Conservation (phyloP, 2,797 vertebrate species). For the Scolopax rusticola region DNA sequence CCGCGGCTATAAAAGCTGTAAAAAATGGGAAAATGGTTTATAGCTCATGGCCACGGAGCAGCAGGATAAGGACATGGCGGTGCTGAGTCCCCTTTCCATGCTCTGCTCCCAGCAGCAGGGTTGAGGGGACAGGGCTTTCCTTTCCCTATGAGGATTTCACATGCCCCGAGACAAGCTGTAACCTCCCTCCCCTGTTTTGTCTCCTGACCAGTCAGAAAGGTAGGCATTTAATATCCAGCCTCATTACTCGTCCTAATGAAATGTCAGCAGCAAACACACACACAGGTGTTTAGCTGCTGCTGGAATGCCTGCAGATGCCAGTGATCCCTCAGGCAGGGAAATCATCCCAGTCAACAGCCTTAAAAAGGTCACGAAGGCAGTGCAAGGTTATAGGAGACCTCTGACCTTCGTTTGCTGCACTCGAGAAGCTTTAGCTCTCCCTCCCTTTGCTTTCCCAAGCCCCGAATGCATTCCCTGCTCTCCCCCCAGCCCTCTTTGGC, state of each 20-base stretch:
- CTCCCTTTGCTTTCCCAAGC: slow-evolving; percentile 13
- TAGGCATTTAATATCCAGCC: slow-evolving; percentile 27
- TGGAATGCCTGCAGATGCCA: slow-evolving; percentile 46
- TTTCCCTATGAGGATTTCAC: neutral
- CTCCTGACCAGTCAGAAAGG: neutral
- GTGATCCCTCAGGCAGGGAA: slow-evolving; percentile 50
- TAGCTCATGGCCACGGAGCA: neutral
- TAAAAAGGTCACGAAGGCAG: slow-evolving; percentile 55
- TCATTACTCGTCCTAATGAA: slow-evolving; percentile 45
- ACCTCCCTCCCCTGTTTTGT: neutral
- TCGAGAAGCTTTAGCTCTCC: neutral
- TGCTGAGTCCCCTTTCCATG: neutral
- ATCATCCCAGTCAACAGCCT: slow-evolving; percentile 30
- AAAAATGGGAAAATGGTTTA: neutral
- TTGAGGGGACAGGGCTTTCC: neutral
- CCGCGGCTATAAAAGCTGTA: neutral
- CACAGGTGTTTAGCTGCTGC: slow-evolving; percentile 50
- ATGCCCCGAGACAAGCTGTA: rapidly evolving
- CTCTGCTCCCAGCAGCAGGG: neutral
- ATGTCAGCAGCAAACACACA: slow-evolving; percentile 48
- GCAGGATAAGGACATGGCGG: rapidly evolving
- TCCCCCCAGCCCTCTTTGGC: neutral
- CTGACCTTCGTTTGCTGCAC: slow-evolving; percentile 25
- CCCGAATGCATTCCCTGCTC: neutral
- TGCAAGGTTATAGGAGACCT: slow-evolving; percentile 12